Base-by-base conservation (phyloP, 2,797 vertebrate species). In the Corythornis leucogaster region DNA sequence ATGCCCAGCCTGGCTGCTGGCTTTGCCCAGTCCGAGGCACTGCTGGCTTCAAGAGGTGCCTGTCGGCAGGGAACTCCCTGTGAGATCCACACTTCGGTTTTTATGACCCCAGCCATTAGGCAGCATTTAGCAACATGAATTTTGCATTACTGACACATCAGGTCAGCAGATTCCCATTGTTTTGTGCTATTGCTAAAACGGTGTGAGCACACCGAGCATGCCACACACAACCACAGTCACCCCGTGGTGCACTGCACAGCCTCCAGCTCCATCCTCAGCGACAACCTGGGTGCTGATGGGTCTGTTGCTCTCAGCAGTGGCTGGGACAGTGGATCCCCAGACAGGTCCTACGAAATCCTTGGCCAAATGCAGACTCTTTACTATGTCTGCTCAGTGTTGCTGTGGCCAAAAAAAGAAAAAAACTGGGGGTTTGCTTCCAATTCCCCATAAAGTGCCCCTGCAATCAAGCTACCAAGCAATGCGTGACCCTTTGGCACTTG, bases 21-120 rank as follows among this genome's bases (percentile, higher is more conserved):
- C 17, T 57, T 31, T 40, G 67, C 51, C 42, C 1, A 1, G 58
- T 64, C 46, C 1, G 1, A 71, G 70, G 31, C 51, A 59, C 71
- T 35, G 43, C 48, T 20, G 48, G 59, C 69, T 71, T 28, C 45
- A 7, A 42, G 73, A 79, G 54, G 48, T 1, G 4, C 40, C 76
- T 43, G 46, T 57, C 1, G 7, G n/a, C 68, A 66, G 46, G 46
- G 75, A 89, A 53, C 79, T 87, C 86, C 80, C 54, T 5, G 1
- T 33, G 28, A 0, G 1, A 58, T 33, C 67, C 0, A 1, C 3
- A 2, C 43, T 48, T 80, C 0, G 0, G 18, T 38, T 91, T 91
- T 74, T 70, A 86, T 78, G 74, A 73, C 51, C 33, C 54, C 50
- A 85, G 67, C 64, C 71, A 67, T 75, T 79, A 78, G 59, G 80